Percentiles rank a stretch among this genome's conserved stretches.
Conservation (phyloP, 53 echinoderm and acorn worm genomes). For the Arbacia lixula region DNA sequence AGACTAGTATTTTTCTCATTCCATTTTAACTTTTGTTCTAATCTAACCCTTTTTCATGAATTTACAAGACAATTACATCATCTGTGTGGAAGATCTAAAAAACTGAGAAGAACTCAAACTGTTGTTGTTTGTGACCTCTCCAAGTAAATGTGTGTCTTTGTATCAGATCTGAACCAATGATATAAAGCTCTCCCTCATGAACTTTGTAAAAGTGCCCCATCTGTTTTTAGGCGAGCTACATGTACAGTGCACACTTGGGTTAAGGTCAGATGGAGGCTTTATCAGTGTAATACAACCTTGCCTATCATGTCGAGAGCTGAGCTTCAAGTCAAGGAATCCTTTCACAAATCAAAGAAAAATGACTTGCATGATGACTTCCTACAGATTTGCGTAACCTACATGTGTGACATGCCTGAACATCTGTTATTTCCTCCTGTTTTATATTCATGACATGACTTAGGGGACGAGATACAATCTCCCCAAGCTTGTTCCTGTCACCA, state of each 20-base stretch:
- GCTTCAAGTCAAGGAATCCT: slow-evolving; percentile 31
- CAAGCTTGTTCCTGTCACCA: no score
- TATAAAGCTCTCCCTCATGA: no score
- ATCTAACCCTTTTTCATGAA: no score
- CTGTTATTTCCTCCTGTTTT: slow-evolving; percentile 29
- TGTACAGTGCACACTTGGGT: slow-evolving; percentile 29
- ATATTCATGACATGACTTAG: slow-evolving; percentile 13
- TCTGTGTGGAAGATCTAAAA: no score
- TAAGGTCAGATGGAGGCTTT: slow-evolving; percentile 22
- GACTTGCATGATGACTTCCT: slow-evolving; percentile 46
- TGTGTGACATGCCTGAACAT: slow-evolving; percentile 19
- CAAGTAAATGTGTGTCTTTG: no score
- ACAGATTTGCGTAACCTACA: slow-evolving; percentile 23
- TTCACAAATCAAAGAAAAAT: slow-evolving; percentile 11
- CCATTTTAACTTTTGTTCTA: no score
- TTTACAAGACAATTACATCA: no score
- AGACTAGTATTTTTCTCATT: no score
- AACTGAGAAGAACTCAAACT: no score
- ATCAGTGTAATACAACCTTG: slow-evolving; percentile 2
- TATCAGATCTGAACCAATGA: no score
- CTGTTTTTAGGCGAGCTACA: slow-evolving; percentile 1
- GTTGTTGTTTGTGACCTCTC: no score
- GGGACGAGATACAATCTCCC: no score
- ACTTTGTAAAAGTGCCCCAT: slow-evolving; percentile 38
- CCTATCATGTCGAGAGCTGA: neutral